These are phyloP conservation scores for Thera obeliscata DNA, from an alignment of 2,888 invertebrate genomes.

Conservation along the genomic window DNA sequence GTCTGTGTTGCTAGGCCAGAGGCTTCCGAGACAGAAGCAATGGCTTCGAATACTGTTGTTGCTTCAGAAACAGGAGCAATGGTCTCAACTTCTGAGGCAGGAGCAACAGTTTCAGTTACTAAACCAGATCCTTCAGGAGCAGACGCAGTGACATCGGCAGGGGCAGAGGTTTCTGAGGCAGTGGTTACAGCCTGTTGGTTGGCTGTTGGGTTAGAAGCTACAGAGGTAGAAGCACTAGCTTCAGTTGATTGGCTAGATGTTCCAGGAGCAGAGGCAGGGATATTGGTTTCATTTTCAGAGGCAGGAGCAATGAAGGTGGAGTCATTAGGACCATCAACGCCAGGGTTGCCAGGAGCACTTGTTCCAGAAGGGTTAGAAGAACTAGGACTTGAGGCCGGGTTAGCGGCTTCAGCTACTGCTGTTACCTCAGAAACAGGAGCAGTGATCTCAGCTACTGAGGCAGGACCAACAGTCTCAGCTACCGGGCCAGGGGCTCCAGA, in stretches of 20 bases:
- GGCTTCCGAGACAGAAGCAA: constrained; percentile 10
- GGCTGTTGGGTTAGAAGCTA: constrained; percentile 1
- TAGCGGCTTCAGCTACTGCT: neutral
- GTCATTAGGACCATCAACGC: too few species aligned
- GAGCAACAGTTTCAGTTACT: constrained; percentile 1
- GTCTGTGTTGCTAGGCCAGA: constrained; percentile 7
- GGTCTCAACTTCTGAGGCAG: constrained; percentile 10
- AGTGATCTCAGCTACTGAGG: neutral
- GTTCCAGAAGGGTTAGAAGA: constrained; percentile 30
- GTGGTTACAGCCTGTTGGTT: neutral
- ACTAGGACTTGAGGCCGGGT: constrained; percentile 7
- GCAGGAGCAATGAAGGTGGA: neutral
- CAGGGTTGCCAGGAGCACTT: neutral
- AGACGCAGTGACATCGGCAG: neutral
- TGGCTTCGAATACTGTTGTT: neutral
- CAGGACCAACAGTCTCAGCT: constrained; percentile 2
- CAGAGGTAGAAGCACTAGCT: constrained; percentile 4
- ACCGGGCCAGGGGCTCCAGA: constrained; percentile 1
- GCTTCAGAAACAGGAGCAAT: constrained; percentile 10
- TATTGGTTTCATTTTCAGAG: constrained; percentile 9
- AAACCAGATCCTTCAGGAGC: constrained; percentile 17
- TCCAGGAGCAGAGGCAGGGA: constrained; percentile 9
- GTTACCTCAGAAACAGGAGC: constrained; percentile 1
- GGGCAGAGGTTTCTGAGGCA: constrained; percentile 4
- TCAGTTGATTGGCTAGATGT: constrained; percentile 35